phyloP scores from a whole-genome alignment of 2,797 vertebrate species.

The Tolypeutes matacus region DNA sequence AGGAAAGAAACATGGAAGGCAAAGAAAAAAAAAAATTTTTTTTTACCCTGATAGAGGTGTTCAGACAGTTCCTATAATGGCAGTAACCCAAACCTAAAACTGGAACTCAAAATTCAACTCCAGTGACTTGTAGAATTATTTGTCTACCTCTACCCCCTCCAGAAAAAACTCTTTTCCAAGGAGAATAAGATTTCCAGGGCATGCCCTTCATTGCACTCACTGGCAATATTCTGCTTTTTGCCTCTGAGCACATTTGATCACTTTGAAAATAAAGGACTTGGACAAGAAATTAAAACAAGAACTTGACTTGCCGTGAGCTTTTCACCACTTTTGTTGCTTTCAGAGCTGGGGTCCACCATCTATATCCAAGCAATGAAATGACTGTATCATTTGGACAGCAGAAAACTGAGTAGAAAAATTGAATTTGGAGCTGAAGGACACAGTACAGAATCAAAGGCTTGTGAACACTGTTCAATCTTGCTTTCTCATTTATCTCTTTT shows the following conservation, averaged over 20 bases:
- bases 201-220: neutral
- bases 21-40: neutral
- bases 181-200: neutral
- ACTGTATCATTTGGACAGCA: constrained; percentile 54
- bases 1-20: neutral
- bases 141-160: neutral
- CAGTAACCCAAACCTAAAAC: neutral
- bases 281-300: neutral
- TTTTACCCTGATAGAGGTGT: neutral
- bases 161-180: neutral
- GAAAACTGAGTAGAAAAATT: constrained; percentile 71
- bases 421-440: constrained; percentile 61
- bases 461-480: constrained; percentile 31
- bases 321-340: constrained; percentile 13
- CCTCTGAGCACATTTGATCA: neutral
- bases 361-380: constrained; percentile 1
- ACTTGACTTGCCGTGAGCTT: neutral
- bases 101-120: neutral
- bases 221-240: neutral
- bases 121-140: neutral
- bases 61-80: neutral
- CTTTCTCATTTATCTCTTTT: constrained; percentile 50
- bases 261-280: constrained; percentile 12
- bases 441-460: constrained; percentile 66
- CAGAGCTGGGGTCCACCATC: constrained; percentile 15